Evolutionary conservation across 2,797 vertebrate genomes (phyloP), one percentile per base, ranked within the genome.

Genomic region (Cyprinodon diabolis): DNA sequence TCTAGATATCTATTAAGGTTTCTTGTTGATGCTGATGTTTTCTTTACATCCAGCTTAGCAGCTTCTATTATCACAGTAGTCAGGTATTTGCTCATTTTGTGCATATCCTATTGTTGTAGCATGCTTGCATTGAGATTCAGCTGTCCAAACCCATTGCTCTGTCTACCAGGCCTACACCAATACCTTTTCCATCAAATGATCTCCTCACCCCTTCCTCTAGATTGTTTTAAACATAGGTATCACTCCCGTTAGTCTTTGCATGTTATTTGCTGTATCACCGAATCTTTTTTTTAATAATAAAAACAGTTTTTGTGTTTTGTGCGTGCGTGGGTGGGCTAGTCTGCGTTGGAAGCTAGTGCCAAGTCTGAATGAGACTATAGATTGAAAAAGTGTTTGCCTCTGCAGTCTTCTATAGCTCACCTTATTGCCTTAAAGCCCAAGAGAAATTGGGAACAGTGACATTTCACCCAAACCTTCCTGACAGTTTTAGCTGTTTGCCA

Each of bases 381-480:
- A 65, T 65, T 65, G 37, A 45, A 45, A 65, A 65, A 45, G 11
- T 45, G 12, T 45, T 45, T 63, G 4, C 60, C 21, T 65, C 10
- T 43, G 21, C 62, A 45, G 37, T 6, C 19, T 23, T 6, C 17
- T 21, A 43, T 65, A 14, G 37, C 11, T 45, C 45, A 5, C 37
- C 45, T 43, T 65, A 65, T 45, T 62, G 58, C 58, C 21, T 47
- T 47, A 30, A 58, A 56, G 54, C n/a, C 58, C 40, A 58, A 45
- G 55, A 45, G 23, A 58, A 58, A 70, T 48, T 43, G 68, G 49
- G 54, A 52, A 37, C 11, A n/a, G 30, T 43, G 51, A 43, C 62
- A 45, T 65, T 65, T 65, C 62, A 69, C 51, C 21, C 68, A 43
- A 40, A n/a, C 11, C 35, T n/a, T 40, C 19, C 67, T n/a, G n/a